Percentiles rank a stretch among this genome's conserved stretches.
Conservation (phyloP, 2,797 vertebrate genomes). For the Eidolon dupreanum region DNA sequence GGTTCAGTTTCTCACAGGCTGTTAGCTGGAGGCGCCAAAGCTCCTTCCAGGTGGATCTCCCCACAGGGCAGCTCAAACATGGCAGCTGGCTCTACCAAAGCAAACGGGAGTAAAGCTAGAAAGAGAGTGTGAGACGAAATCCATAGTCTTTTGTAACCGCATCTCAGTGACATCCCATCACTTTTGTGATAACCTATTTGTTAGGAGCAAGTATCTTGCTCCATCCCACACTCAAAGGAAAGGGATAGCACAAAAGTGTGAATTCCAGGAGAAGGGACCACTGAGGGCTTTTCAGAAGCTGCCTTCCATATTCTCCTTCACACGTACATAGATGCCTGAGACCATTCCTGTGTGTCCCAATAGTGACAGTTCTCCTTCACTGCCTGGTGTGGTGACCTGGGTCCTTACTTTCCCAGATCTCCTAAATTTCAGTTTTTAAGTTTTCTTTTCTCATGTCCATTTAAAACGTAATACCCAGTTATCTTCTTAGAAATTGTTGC, state of each 20-base stretch:
- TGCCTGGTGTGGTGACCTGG: background rate
- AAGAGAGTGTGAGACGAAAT: background rate
- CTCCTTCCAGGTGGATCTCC: background rate
- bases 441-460: background rate
- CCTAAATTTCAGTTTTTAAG: background rate
- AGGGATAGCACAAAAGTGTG: background rate
- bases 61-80: background rate
- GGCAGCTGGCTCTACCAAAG: background rate
- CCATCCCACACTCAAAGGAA: background rate
- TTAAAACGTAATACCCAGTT: background rate
- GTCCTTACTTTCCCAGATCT: background rate
- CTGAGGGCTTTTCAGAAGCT: background rate
- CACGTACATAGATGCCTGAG: fast-evolving
- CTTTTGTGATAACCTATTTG: background rate
- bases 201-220: constrained; percentile 1
- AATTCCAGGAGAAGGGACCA: background rate
- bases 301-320: background rate
- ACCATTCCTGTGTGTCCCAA: background rate
- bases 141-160: background rate
- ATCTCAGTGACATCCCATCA: background rate
- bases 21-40: background rate
- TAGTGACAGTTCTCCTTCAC: background rate
- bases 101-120: background rate
- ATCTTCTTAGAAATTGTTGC: background rate
- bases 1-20: background rate